Evolutionary conservation across 1,140 invertebrate genomes (phyloP).

Genomic region (Cotesia glomerata): DNA sequence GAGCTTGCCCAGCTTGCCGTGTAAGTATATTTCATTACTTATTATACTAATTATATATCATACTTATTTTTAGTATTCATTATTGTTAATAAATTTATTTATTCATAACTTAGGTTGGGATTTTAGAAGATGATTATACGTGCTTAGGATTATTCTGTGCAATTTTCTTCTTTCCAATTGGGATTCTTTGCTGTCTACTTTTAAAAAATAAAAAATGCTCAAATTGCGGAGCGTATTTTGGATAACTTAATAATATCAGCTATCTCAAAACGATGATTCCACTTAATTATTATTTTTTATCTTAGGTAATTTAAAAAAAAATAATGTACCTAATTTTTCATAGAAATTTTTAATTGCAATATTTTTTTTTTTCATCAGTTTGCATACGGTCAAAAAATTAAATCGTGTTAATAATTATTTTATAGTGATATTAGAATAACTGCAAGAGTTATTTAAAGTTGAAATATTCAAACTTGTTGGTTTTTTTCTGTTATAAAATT

Average conservation of each 20-base stretch:
- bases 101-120: constrained; percentile 67
- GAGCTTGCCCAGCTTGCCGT: constrained; percentile 82
- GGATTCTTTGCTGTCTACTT: constrained; percentile 81
- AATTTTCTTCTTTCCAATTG: constrained; percentile 84
- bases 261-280: background rate
- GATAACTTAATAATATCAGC: constrained; percentile 50
- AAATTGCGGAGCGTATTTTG: constrained; percentile 84
- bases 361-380: too few relatives aligned
- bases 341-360: too few relatives aligned
- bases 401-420: too few relatives aligned
- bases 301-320: background rate
- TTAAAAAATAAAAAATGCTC: constrained; percentile 81
- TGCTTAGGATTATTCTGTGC: constrained; percentile 82
- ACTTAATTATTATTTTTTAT: background rate
- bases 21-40: constrained; percentile 57
- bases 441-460: too few relatives aligned
- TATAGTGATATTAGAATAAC: too few relatives aligned
- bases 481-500: too few relatives aligned
- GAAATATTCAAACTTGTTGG: too few relatives aligned
- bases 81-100: background rate
- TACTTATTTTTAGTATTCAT: background rate
- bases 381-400: too few relatives aligned
- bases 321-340: too few relatives aligned
- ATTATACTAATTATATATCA: background rate
- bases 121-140: constrained; percentile 84